Evolutionary conservation across 2,888 invertebrate genomes (phyloP).

Genomic region (Melieria omissa): DNA sequence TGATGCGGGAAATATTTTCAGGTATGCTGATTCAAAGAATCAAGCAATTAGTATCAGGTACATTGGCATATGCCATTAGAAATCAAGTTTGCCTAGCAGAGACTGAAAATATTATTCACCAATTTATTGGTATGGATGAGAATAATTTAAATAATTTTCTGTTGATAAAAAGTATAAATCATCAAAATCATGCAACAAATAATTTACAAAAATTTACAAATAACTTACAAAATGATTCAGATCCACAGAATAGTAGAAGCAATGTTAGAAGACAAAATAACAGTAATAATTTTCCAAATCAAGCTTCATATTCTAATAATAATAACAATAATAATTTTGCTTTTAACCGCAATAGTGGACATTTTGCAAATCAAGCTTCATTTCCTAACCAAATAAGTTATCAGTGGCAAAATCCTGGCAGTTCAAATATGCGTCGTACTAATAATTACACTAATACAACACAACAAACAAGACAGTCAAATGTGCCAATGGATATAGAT

Average conservation of each 20-base stretch:
- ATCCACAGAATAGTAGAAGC: constrained; percentile 6
- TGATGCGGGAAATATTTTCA: not conserved
- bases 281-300: not conserved
- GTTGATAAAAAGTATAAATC: not conserved
- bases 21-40: constrained; percentile 3
- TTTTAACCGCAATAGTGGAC: too few relatives aligned
- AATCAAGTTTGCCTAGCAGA: not conserved
- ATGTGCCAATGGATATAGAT: too few relatives aligned
- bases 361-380: too few relatives aligned
- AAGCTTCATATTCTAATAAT: not conserved
- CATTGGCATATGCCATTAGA: constrained; percentile 2
- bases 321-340: too few relatives aligned
- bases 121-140: constrained; percentile 10
- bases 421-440: too few relatives aligned
- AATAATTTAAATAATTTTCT: constrained; percentile 5
- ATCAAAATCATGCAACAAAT: not conserved
- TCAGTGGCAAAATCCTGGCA: too few relatives aligned
- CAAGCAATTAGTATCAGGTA: constrained; percentile 1
- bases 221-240: not conserved
- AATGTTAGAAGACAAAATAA: not conserved
- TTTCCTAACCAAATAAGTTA: too few relatives aligned
- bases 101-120: not conserved
- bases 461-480: too few relatives aligned
- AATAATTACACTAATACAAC: too few relatives aligned
- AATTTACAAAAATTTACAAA: not conserved